Conservation (phyloP, 2,113 vertebrate species). For the Anthoscopus minutus region DNA sequence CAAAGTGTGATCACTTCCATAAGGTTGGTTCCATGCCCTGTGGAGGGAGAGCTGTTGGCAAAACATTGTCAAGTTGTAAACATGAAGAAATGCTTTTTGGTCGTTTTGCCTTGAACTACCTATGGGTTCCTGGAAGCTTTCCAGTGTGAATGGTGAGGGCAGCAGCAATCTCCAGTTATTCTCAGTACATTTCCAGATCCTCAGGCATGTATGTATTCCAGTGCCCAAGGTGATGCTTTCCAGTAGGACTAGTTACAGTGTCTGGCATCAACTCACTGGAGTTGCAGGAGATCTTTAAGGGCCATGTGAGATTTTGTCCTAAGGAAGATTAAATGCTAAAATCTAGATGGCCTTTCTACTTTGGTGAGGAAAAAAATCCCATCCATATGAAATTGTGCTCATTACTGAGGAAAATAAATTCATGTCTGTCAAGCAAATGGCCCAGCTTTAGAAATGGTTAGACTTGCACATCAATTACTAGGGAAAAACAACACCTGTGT, state of each 20-base stretch:
- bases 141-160: not conserved
- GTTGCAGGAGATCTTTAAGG: not conserved
- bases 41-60: not conserved
- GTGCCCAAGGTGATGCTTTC: not conserved
- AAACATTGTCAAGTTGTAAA: not conserved
- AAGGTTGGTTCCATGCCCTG: not conserved
- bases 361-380: not conserved
- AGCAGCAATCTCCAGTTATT: not conserved
- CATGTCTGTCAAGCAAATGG: slow-evolving; percentile 34
- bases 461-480: slow-evolving; percentile 8
- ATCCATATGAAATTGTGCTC: slow-evolving; percentile 19
- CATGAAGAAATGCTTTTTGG: not conserved
- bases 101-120: not conserved
- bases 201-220: not conserved
- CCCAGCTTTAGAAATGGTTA: slow-evolving; percentile 7
- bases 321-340: not conserved
- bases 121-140: not conserved
- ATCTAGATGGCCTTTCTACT: not conserved
- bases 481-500: slow-evolving; percentile 21
- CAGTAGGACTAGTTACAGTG: not conserved
- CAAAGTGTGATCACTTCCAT: not conserved
- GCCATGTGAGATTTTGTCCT: not conserved
- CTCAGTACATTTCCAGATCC: not conserved
- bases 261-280: not conserved
- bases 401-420: slow-evolving; percentile 44